Conservation (phyloP, 2,797 vertebrate genomes). For the Enteromius viviparus region DNA sequence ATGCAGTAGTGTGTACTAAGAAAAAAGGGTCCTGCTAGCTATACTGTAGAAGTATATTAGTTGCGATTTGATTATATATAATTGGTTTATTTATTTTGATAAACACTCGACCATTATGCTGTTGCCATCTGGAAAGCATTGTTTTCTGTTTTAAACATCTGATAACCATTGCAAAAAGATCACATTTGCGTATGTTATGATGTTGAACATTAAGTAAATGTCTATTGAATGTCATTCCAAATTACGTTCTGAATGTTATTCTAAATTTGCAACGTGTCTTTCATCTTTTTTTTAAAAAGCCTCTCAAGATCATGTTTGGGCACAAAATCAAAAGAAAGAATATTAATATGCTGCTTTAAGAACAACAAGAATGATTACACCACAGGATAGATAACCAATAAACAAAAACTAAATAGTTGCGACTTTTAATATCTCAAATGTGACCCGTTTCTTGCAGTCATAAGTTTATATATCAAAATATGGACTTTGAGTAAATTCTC, state of each 20-base stretch:
- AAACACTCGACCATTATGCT: neutral
- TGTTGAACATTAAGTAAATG: neutral
- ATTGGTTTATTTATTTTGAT: conserved; percentile 18
- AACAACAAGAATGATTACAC: too few relatives aligned
- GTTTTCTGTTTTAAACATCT: conserved; percentile 14
- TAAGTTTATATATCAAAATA: neutral
- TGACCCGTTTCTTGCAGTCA: neutral
- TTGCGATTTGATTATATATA: neutral
- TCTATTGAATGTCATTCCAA: neutral
- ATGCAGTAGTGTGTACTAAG: conserved; percentile 3
- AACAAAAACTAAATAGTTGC: neutral
- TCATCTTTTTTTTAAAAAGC: neutral
- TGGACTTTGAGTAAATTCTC: neutral
- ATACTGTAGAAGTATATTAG: neutral
- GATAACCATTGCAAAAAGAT: neutral
- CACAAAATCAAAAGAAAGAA: neutral
- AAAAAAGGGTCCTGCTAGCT: neutral
- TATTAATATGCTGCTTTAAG: neutral
- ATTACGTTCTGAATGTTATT: neutral
- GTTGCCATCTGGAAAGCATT: conserved; percentile 13
- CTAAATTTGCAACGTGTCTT: neutral
- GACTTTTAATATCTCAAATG: neutral
- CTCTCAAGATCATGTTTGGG: neutral
- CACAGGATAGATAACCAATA: neutral
- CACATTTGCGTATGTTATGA: neutral